Conservation (phyloP, 1,140 invertebrate genomes). For the Acromyrmex echinatior region DNA sequence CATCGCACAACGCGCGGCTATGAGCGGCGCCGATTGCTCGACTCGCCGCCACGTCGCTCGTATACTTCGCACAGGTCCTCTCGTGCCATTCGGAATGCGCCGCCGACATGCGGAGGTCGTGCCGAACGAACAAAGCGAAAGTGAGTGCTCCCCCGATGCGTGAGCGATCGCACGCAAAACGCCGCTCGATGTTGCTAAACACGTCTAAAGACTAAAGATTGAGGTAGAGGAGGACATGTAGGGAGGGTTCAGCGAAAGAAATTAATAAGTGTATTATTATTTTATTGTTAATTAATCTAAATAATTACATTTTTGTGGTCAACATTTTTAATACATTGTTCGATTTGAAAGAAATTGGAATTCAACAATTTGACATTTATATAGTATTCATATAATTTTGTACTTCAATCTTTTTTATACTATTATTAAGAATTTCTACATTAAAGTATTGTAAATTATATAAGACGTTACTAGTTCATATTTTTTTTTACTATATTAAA, state of each 20-base stretch:
- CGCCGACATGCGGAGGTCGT: conserved; percentile 67
- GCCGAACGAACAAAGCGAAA: conserved; percentile 78
- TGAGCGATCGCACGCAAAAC: conserved; percentile 60
- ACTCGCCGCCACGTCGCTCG: conserved; percentile 46
- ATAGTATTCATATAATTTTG: background rate
- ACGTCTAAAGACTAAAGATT: background rate
- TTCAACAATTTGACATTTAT: background rate
- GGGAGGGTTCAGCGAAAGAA: no score
- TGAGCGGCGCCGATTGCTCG: conserved; percentile 55
- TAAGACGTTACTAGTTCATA: background rate
- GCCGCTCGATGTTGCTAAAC: conserved; percentile 37
- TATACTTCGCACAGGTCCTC: conserved; percentile 64
- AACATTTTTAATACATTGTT: background rate
- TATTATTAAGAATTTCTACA: background rate
- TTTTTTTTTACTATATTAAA: background rate
- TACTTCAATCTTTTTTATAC: background rate
- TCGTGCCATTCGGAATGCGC: conserved; percentile 75
- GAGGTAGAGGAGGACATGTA: background rate
- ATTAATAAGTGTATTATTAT: background rate
- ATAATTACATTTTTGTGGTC: background rate
- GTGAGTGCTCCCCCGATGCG: conserved; percentile 73
- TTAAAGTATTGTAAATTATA: background rate
- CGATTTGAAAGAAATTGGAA: background rate
- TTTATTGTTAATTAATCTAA: background rate
- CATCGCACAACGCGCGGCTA: conserved; percentile 18